Base-by-base conservation (phyloP, 2,797 vertebrate species). In the Ctenopoma multispine region DNA sequence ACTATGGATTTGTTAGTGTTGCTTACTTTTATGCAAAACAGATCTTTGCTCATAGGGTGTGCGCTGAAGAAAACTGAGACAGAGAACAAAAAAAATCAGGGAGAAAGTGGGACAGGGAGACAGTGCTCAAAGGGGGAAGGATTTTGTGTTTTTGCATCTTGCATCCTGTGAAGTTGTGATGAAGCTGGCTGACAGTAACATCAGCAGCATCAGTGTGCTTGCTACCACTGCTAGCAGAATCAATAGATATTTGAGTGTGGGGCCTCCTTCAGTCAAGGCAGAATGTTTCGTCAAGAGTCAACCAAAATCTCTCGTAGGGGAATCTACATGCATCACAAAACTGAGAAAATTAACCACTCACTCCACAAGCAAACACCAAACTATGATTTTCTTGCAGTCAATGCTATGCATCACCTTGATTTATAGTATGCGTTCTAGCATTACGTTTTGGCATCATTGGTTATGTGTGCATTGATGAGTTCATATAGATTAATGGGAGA, bases 21-120 rank as follows among this genome's bases (percentile, higher is more conserved):
- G 55, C 75, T 87, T 77, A 84, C 80, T 76, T 82, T 74, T 80
- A 79, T 87, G 80, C 67, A 87, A 90, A 86, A 75, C 57, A 75
- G 65, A 70, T 61, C 46, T 71, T 64, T 75, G 48, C 73, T 72
- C 67, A 71, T 56, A 80, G 63, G 76, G 71, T 53, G 81, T 29
- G 48, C 5, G 23, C 58, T 63, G 57, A 43, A 77, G 69, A 84
- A 70, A 70, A 71, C 69, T 61, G 72, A 80, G 78, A 60, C 15
- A 14, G 48, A 61, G 20, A 17, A 34, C 31, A 75, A 55, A 80
- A 77, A 72, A 53, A 77, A 78, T 61, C 8, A 12, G 36, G 20
- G 60, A 64, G 63, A 77, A 86, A 84, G 63, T 80, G 76, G 80
- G 80, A 77, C 73, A 82, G 64, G 63, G 77, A 81, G 63, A 68